Evolutionary conservation across 2,113 vertebrate species (phyloP).

Genomic region (Pangasianodon gigas): DNA sequence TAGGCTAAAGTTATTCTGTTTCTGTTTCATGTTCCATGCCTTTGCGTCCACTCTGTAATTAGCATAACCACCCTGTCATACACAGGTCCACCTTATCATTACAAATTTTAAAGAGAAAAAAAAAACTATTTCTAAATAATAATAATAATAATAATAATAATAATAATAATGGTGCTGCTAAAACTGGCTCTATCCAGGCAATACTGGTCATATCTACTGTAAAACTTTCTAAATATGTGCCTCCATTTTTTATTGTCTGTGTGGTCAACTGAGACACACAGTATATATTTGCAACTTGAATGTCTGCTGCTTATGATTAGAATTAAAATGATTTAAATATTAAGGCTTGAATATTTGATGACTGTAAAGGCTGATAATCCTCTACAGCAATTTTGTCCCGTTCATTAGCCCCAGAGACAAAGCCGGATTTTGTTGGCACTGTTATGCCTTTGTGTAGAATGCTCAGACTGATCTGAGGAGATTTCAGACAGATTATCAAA

Average conservation of each 20-base stretch:
- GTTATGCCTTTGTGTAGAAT: background rate
- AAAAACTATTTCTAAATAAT: background rate
- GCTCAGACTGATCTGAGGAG: conserved; percentile 2
- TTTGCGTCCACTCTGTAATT: background rate
- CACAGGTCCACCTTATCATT: background rate
- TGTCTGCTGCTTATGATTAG: background rate
- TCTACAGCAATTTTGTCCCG: background rate
- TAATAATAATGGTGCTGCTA: too few relatives aligned
- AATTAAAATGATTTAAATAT: background rate
- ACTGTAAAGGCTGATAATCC: background rate
- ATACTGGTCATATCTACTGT: background rate
- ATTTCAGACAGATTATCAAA: conserved; percentile 6
- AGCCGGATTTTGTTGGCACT: background rate
- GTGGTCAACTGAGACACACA: background rate
- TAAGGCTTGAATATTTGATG: background rate
- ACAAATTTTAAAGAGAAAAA: background rate
- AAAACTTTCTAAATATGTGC: background rate
- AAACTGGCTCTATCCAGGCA: background rate
- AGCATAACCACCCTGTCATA: background rate
- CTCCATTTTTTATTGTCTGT: background rate
- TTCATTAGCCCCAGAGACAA: background rate
- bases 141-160: background rate
- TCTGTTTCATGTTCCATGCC: background rate
- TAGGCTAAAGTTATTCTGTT: background rate
- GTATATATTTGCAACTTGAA: background rate